Evolutionary conservation across 2,888 invertebrate species (phyloP), one percentile per base, ranked within the genome.

Genomic region (Leucoptera coffeella): DNA sequence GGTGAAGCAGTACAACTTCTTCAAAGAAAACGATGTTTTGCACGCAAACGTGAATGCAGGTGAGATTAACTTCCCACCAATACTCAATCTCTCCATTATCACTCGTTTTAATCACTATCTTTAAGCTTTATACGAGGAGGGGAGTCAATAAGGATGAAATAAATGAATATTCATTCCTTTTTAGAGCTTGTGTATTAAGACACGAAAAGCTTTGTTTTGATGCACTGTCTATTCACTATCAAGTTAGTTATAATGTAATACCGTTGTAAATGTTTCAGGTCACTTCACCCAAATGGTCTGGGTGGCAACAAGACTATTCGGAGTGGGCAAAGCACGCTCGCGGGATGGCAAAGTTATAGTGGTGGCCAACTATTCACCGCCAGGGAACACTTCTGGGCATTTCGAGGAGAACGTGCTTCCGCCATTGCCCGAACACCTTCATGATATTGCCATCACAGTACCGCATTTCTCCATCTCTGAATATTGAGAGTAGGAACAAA

Each of bases 251-350:
- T 17, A 17, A 6, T 17, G 9, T 17, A 17, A 17, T 17, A 19
- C 12, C 9, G 14, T 13, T 15, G 12, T 11, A n/a, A 3, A 14
- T 8, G 6, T 9, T 12, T 12, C 36, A 31, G 89, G 89, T 30
- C 88, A 89, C 53, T 90, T 90, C 55, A 87, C 88, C 1, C 90
- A 90, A 60, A 73, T 91, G 53, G 85, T 90, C 13, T 91, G 91
- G 90, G 77, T 78, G 19, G 75, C 73, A 24, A 85, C 84, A 2
- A 75, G 77, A 23, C 77, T 80, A 48, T 80, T 89, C 44, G 90
- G 91, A 3, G 78, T 90, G 2, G 90, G 88, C 5, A 86, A 85
- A 45, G 87, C 88, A 1, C 75, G 80, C 27, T 84, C 84, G 15
- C 67, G 82, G 22, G 81, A 82, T 10, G 87, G 87, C 9, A 85